Evolutionary conservation across 2,113 vertebrate genomes (phyloP), one percentile per base, ranked within the genome.

Genomic region (Globicephala melas): DNA sequence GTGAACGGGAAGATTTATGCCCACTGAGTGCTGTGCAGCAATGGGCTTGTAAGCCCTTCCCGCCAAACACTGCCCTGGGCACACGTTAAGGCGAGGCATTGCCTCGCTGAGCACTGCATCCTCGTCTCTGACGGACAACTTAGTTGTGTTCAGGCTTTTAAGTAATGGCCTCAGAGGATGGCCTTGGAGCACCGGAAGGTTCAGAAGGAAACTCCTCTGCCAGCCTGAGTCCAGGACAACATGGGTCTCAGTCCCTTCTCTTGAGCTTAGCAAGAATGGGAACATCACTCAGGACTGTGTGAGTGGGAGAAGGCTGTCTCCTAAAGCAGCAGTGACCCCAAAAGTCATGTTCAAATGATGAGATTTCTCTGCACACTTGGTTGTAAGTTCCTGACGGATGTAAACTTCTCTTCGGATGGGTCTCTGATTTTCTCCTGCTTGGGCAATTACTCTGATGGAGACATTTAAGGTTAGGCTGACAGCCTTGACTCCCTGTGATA

Each of bases 81-180:
- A 2, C 13, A 2, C 33, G 60, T 84, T 53, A 28, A 33, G 50
- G 68, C 4, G 3, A 77, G 20, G 18, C 33, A 17, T 21, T 93
- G 18, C 50, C 41, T 67, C 17, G 0, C 23, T 1, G 5, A 73
- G 38, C 15, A 6, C 12, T n/a, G 21, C 0, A 1, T 68, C 36
- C n/a, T 90, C 3, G 2, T 65, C 38, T 67, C 28, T 86, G 74
- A 41, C 14, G 50, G 87, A 44, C 23, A 15, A 5, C 38, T 12
- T 11, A 25, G 6, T 62, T 31, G 12, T 67, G 17, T 73, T 23
- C 81, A 38, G 9, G 53, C 38, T 82, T 53, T 28, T 79, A 93
- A 60, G 41, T 50, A 60, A 50, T 3, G 18, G 77, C 50, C 28
- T 36, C 2, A 0, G 38, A 86, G 33, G 26, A 2, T 28, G 38